Percentiles rank a stretch among this genome's conserved stretches.
Conservation (phyloP, 1,140 invertebrate species). For the Bombus haemorrhoidalis region DNA sequence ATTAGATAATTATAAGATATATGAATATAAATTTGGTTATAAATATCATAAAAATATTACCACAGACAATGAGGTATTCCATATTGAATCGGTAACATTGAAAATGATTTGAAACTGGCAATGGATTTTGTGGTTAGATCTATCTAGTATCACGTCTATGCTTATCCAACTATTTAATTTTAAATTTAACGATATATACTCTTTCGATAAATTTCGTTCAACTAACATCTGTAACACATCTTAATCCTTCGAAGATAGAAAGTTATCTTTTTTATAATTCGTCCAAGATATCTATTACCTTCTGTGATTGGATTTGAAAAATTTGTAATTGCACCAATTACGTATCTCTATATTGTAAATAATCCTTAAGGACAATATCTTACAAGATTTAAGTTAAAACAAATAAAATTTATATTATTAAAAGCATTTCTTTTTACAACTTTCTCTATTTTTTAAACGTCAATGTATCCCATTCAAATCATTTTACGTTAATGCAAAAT, state of each 20-base stretch:
- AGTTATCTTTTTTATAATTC: no score
- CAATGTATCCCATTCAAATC: not conserved
- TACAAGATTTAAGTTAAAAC: not conserved
- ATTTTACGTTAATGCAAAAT: not conserved
- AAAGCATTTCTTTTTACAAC: not conserved
- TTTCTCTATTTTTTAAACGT: not conserved
- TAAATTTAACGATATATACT: not conserved
- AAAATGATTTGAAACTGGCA: no score
- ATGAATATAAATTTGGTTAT: no score
- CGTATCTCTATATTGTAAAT: not conserved
- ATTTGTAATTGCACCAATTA: not conserved
- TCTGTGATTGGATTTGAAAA: not conserved
- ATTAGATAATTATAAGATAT: no score
- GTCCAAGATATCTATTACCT: no score
- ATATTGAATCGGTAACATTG: no score
- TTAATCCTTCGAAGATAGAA: not conserved
- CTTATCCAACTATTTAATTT: not conserved
- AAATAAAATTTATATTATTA: not conserved
- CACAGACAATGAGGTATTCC: no score
- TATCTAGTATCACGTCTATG: not conserved
- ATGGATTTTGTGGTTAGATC: not conserved
- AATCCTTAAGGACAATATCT: conserved; percentile 1
- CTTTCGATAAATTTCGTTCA: not conserved
- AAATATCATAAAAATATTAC: no score
- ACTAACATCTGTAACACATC: not conserved